Evolutionary conservation across 2,797 vertebrate genomes (phyloP).

Genomic region (Mus spretus): DNA sequence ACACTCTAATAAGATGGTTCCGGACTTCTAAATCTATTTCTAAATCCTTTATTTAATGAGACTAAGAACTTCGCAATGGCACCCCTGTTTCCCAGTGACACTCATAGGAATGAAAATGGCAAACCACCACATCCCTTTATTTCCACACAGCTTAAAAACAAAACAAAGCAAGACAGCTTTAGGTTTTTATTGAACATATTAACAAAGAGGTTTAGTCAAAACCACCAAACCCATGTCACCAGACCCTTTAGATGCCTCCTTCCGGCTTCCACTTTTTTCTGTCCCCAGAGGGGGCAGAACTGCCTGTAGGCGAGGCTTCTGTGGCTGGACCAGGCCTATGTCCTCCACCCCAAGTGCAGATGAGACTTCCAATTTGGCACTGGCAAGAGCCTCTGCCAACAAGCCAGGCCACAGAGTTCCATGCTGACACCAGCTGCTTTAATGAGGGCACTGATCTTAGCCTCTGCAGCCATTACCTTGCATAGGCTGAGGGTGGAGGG

Average conservation of each 20-base stretch:
- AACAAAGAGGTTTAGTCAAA: not conserved
- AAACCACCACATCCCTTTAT: not conserved
- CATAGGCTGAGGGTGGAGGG: not conserved
- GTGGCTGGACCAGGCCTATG: not conserved
- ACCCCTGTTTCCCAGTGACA: not conserved
- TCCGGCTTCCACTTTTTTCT: not conserved
- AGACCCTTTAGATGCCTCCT: not conserved
- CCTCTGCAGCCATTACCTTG: not conserved
- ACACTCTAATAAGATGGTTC: not conserved
- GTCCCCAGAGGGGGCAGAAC: not conserved
- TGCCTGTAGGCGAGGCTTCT: not conserved
- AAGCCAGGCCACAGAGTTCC: not conserved
- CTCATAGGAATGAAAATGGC: not conserved
- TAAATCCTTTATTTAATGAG: not conserved
- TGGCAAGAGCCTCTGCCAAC: not conserved
- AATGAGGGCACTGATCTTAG: not conserved
- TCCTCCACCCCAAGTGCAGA: not conserved
- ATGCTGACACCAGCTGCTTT: not conserved
- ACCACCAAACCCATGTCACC: too few species aligned
- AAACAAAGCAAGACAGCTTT: not conserved
- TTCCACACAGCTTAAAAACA: conserved; percentile 4
- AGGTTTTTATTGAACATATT: not conserved
- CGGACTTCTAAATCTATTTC: not conserved
- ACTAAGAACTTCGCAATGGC: not conserved
- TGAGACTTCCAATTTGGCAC: not conserved